phyloP scores from a whole-genome alignment of 2,888 invertebrate genomes.

The Lobophora halterata region DNA sequence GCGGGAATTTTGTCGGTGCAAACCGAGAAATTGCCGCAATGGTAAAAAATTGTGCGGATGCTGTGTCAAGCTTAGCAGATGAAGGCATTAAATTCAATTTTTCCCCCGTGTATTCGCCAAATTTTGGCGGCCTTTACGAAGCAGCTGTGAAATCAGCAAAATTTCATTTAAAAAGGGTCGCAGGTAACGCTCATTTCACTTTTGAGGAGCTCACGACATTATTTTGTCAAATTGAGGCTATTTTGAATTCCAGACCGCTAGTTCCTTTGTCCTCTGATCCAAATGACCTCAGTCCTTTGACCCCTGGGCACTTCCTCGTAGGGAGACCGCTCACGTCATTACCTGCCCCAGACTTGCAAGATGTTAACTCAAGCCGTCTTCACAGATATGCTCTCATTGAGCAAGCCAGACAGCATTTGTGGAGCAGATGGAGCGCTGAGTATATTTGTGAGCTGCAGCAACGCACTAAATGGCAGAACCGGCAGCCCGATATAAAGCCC shows the following conservation, averaged over 20 bases:
- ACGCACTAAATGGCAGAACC: conserved; percentile 31
- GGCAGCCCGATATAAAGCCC: background rate
- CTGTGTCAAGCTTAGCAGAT: background rate
- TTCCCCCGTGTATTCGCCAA: too few relatives aligned
- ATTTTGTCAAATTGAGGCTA: conserved; percentile 7
- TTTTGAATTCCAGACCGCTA: too few relatives aligned
- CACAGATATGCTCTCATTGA: conserved; percentile 23
- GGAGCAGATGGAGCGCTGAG: conserved; percentile 28
- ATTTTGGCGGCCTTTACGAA: conserved; percentile 1
- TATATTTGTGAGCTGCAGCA: conserved; percentile 34
- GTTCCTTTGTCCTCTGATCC: too few relatives aligned
- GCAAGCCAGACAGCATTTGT: conserved; percentile 28
- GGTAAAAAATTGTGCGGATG: conserved; percentile 1
- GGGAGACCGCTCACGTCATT: conserved; percentile 19
- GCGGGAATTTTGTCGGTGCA: conserved; percentile 8
- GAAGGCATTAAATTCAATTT: conserved; percentile 5
- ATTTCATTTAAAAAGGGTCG: too few relatives aligned
- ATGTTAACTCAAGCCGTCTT: conserved; percentile 4
- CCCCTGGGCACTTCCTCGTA: conserved; percentile 11
- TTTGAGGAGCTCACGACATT: conserved; percentile 11
- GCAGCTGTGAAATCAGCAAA: conserved; percentile 1
- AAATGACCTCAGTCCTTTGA: conserved; percentile 17
- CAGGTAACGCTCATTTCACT: too few relatives aligned
- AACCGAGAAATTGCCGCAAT: conserved; percentile 3
- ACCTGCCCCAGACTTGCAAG: conserved; percentile 9